Evolutionary conservation across 2,888 invertebrate species (phyloP).

Genomic region (Encarsia formosa): DNA sequence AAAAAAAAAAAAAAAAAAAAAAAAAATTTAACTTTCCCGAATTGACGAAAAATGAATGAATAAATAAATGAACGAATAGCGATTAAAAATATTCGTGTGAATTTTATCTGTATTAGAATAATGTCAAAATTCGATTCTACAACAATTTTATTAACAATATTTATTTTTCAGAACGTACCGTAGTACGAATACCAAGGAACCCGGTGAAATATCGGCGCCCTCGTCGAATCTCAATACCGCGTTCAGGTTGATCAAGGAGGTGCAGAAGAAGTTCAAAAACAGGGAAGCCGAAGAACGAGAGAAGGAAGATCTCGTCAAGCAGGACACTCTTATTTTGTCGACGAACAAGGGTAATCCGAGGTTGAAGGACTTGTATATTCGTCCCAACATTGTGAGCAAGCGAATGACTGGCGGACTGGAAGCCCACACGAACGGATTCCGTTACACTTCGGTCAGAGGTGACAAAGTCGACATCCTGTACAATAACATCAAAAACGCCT

Average conservation of each 20-base stretch:
- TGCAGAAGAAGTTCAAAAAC: slow-evolving; percentile 97
- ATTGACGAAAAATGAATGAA: no score
- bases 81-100: no score
- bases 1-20: no score
- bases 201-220: slow-evolving; percentile 89
- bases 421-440: slow-evolving; percentile 92
- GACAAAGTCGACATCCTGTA: slow-evolving; percentile 99
- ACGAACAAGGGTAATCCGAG: slow-evolving; percentile 97
- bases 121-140: background rate
- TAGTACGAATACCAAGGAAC: slow-evolving; percentile 95
- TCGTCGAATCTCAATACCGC: slow-evolving; percentile 95
- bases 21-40: no score
- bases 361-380: slow-evolving; percentile 93
- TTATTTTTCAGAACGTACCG: slow-evolving; percentile 76
- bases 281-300: slow-evolving; percentile 98
- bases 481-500: slow-evolving; percentile 98
- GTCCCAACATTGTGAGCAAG: slow-evolving; percentile 98
- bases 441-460: slow-evolving; percentile 97
- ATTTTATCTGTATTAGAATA: background rate
- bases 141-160: slow-evolving; percentile 1
- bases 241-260: slow-evolving; percentile 96
- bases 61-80: no score
- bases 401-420: slow-evolving; percentile 86
- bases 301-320: slow-evolving; percentile 97
- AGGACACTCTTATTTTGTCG: slow-evolving; percentile 90